Base-by-base conservation (phyloP, 2,113 vertebrate species). In the Pseudopipra pipra region DNA sequence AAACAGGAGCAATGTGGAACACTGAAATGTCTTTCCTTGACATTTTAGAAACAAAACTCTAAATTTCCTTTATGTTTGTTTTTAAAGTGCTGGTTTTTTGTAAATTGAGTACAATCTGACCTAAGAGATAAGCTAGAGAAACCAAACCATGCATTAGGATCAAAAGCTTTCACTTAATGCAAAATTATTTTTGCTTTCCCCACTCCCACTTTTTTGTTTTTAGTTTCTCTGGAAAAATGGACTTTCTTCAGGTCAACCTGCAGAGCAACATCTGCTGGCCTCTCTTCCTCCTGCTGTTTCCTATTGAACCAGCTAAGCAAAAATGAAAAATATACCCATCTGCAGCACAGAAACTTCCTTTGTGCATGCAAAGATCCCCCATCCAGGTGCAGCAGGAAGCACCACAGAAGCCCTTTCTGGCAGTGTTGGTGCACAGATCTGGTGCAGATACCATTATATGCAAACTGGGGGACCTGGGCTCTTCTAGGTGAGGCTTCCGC, bases 281-380 rank as follows among this genome's bases (percentile, higher is more conserved):
- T 81, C 72, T 92, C 89, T 86, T 96, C 93, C 94, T 96, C 91
- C 73, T 86, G 70, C 89, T 92, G 76, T 85, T 96, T 96, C 77
- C 94, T 91, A 81, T 72, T 4, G 3, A 87, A 47, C 22, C 59
- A 89, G 91, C 72, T 75, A 90, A 88, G 94, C 85, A 88, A 78
- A 93, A 95, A 76, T 80, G 54, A 76, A 85, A 96, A 71, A 81
- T 93, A 72, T 6, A 83, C 16, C 46, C 47, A 18, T 84, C 39
- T 84, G 65, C 52, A 75, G 68, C 80, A 78, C 24, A 90, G 73
- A 84, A 89, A 71, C 44, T 39, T 87, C 62, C 80, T 81, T 71
- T 93, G 65, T 87, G 35, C 44, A 30, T 39, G 35, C 67, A 94
- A 16, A 93, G 20, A 41, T 51, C 11, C 63, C 62, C 63, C 22